Evolutionary conservation across 1,140 invertebrate genomes (phyloP), one percentile per base, ranked within the genome.

Genomic region (Bombus terrestris): DNA sequence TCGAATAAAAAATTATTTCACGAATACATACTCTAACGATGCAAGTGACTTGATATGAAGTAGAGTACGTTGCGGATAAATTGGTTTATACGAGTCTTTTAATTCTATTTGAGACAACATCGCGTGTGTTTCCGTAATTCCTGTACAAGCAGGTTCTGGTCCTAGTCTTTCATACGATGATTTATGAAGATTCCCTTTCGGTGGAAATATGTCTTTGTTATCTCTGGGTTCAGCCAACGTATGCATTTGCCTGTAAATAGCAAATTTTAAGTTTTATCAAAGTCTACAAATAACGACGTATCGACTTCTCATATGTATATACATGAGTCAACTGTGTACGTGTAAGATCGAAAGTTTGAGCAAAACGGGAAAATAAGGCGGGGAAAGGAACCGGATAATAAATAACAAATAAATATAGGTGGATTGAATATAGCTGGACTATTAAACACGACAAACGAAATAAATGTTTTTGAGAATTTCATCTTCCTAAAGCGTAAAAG

Each of bases 141-240:
- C 86, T 28, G 74, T 90, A 25, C 73, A 41, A 8, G 72, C 75
- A 25, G 85, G 28, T 25, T 71, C 77, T 0, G 66, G 57, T 0
- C 92, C 92, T 1, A 93, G 35, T 85, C 88, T 83, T 66, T 59
- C 75, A 69, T 93, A 92, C 5, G 90, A 87, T 6, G 92, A 88
- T 53, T 47, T 74, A 25, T 86, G 83, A 41, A 92, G 85, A 71
- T 88, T 85, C 41, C 90, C 88, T 2, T 83, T 53, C 0, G 90
- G 90, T 53, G 92, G 92, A 71, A 89, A 90, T 43, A 92, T 87
- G 4, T 90, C 62, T 28, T 25, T 89, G 37, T 90, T 91, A 18
- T 92, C 92, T 69, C 83, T 83, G n/a, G 92, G 92, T n/a, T 91
- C 90, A 9, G 77, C 80, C 25, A 92, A 81, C 2, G 37, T 69